phyloP scores from a whole-genome alignment of 1,140 invertebrate species.

The Conus betulinus region DNA sequence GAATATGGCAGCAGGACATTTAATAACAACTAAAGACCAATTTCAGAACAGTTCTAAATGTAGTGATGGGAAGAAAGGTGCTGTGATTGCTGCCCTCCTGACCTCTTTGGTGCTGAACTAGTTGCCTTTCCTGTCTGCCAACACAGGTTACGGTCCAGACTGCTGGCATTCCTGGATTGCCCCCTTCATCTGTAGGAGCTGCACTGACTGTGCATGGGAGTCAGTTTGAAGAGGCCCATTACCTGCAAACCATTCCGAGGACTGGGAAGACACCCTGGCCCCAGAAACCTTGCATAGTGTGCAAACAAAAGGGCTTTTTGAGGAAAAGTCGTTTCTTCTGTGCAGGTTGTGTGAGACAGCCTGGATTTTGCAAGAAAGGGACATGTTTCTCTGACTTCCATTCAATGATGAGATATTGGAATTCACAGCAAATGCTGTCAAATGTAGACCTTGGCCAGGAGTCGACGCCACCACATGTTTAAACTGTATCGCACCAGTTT shows the following conservation, averaged over 20 bases:
- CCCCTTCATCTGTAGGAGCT: neutral
- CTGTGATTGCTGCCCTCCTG: neutral
- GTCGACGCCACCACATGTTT: neutral
- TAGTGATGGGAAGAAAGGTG: neutral
- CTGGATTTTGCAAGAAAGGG: neutral
- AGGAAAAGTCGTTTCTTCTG: neutral
- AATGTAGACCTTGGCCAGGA: neutral
- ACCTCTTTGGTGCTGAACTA: neutral
- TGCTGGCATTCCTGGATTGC: neutral
- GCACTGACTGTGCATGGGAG: neutral
- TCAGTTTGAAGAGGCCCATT: neutral
- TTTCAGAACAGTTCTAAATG: too few relatives aligned
- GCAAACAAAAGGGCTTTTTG: constrained; percentile 1
- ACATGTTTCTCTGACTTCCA: constrained; percentile 1
- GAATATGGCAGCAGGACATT: neutral
- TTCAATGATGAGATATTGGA: neutral
- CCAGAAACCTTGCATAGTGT: constrained; percentile 12
- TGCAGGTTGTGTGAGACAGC: neutral
- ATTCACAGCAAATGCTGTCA: neutral
- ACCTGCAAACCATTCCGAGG: constrained; percentile 5
- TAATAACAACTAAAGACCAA: neutral
- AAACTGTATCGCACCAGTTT: neutral
- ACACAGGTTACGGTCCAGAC: constrained; percentile 13
- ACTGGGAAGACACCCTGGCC: constrained; percentile 14
- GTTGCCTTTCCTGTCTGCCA: neutral